Percentiles rank a stretch among this genome's conserved stretches.
phyloP scores from a whole-genome alignment of 2,797 vertebrate species.

The Brachyalestes nurse region DNA sequence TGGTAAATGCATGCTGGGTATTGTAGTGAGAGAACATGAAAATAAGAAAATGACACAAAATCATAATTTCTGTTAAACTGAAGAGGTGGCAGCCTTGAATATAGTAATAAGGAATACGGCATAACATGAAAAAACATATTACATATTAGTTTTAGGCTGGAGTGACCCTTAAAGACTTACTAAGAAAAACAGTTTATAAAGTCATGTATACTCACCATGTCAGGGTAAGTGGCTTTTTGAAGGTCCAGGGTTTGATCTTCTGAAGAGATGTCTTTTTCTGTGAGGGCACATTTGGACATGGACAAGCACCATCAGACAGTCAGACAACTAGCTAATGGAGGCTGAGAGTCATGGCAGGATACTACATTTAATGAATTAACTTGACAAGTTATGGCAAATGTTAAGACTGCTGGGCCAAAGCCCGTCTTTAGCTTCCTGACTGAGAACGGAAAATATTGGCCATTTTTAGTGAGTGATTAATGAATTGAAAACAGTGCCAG shows the following conservation, averaged over 20 bases:
- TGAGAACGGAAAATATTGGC: conserved; percentile 21
- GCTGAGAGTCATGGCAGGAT: background rate
- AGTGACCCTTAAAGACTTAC: background rate
- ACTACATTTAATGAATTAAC: background rate
- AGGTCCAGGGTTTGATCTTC: conserved; percentile 21
- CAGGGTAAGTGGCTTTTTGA: conserved; percentile 3
- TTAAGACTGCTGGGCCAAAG: background rate
- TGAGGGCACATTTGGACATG: conserved; percentile 29
- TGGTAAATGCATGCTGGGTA: background rate
- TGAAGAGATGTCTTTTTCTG: conserved; percentile 22
- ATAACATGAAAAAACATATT: no score
- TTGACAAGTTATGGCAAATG: background rate
- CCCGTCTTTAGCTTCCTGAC: conserved; percentile 7
- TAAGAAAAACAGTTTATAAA: background rate
- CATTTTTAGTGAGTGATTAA: conserved; percentile 46
- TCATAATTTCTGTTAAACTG: no score
- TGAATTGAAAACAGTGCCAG: conserved; percentile 32
- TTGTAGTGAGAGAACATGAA: background rate
- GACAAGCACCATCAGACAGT: background rate
- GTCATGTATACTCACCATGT: conserved; percentile 49
- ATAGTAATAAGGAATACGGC: no score
- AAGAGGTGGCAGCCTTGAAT: no score
- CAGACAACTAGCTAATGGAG: background rate
- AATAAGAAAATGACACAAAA: no score
- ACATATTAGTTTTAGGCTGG: background rate